Percentiles rank a stretch among this genome's conserved stretches.
Evolutionary conservation across 1,140 invertebrate species (phyloP).

Genomic region (Drosophila repleta): DNA sequence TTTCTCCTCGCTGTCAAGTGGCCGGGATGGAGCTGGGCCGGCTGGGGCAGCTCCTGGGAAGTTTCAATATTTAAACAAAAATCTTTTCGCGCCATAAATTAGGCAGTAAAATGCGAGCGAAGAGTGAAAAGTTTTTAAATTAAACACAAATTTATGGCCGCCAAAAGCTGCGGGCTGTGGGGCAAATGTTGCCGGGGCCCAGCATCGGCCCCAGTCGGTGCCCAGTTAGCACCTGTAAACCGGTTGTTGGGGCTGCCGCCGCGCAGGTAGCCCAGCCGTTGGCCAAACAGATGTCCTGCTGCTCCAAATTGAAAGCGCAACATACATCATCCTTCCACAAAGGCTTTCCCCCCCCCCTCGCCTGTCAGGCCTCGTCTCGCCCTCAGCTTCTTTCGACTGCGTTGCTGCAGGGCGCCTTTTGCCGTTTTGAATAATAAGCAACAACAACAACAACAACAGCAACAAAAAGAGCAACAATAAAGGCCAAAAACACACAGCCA

Average conservation of each 20-base stretch:
- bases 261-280: slow-evolving; percentile 32
- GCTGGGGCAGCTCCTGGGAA: slow-evolving; percentile 31
- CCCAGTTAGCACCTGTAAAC: slow-evolving; percentile 80
- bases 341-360: slow-evolving; percentile 28
- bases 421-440: slow-evolving; percentile 54
- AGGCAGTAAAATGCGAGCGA: slow-evolving; percentile 54
- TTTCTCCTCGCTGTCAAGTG: slow-evolving; percentile 59
- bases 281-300: slow-evolving; percentile 80
- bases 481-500: slow-evolving; percentile 29
- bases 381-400: not conserved
- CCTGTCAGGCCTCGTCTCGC: not conserved
- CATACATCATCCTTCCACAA: slow-evolving; percentile 78
- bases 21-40: not conserved
- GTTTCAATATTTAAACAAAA: slow-evolving; percentile 69
- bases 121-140: slow-evolving; percentile 82
- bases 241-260: slow-evolving; percentile 29
- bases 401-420: slow-evolving; percentile 48
- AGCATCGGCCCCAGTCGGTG: slow-evolving; percentile 22
- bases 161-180: slow-evolving; percentile 63
- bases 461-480: slow-evolving; percentile 20
- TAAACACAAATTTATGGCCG: slow-evolving; percentile 80
- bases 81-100: slow-evolving; percentile 74
- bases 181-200: slow-evolving; percentile 31
- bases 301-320: slow-evolving; percentile 83
- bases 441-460: slow-evolving; percentile 2